Conservation (phyloP, 2,113 vertebrate genomes). For the Anser cygnoides region DNA sequence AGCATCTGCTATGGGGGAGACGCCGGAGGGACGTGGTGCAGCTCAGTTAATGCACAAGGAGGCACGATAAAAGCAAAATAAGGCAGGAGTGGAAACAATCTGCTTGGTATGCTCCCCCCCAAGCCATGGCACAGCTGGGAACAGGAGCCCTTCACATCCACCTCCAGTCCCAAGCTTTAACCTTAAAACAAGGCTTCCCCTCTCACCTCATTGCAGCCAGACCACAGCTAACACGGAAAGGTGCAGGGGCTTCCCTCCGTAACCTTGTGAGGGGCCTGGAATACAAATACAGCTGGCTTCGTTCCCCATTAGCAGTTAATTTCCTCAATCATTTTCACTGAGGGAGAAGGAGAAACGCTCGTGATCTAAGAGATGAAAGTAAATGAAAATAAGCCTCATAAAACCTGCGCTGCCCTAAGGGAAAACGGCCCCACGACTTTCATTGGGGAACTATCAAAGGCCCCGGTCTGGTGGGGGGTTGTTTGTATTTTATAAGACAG, state of each 20-base stretch:
- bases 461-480: constrained; percentile 36
- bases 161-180: constrained; percentile 25
- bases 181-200: background rate
- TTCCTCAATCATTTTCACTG: constrained; percentile 48
- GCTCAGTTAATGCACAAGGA: constrained; percentile 30
- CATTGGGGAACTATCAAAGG: constrained; percentile 52
- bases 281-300: constrained; percentile 44
- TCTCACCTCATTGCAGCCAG: background rate
- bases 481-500: constrained; percentile 62
- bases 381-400: constrained; percentile 53
- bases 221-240: background rate
- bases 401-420: constrained; percentile 16
- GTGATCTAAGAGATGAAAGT: constrained; percentile 33
- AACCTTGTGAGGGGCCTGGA: background rate
- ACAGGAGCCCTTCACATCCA: constrained; percentile 40
- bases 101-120: background rate
- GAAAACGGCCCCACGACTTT: constrained; percentile 51
- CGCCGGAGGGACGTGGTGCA: constrained; percentile 22
- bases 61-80: constrained; percentile 40
- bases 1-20: constrained; percentile 66
- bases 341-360: constrained; percentile 36
- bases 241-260: background rate
- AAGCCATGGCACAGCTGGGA: constrained; percentile 18
- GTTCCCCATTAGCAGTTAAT: constrained; percentile 51
- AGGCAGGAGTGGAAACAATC: constrained; percentile 20